Base-by-base conservation (phyloP, 2,888 invertebrate genomes). In the Drosophila leonis region DNA sequence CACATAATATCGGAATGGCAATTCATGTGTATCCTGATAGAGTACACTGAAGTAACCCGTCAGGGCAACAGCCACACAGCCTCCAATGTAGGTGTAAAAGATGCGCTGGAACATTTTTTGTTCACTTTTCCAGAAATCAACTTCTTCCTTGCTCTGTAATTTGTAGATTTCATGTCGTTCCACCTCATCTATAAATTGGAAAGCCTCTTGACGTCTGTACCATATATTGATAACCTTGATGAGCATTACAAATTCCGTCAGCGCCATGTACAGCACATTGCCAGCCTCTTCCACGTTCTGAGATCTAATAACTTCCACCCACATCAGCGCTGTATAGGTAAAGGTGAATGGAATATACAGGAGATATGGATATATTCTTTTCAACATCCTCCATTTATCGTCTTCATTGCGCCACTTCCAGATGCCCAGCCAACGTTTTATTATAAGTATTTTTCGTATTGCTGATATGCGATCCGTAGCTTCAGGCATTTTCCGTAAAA, bases 1-100 rank as follows among this genome's bases (percentile, higher is more conserved):
- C 59, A 91, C 82, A 72, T 91, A 92, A 35, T 80, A 88, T 13
- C 78, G 72, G 39, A 85, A 91, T 1, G 92, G 91, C 51, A 92
- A 46, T 7, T 83, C 83, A n/a, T 88, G 83, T 0, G 69, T 56
- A 4, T 64, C 60, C 60, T 73, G 82, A 2, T 84, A 35, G 0
- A 85, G 55, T 0, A 79, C 80, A 6, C 77, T 76, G 2, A 54
- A 2, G 33, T 51, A 87, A 0, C 79, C 81, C 0, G 64, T 39
- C 0, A 61, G 0, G 0, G 78, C 67, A 39, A 82, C 83, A 1
- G 29, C 20, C 0, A 73, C 7, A 52, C 74, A 66, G 0, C 74
- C 72, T 0, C 35, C 44, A 3, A 83, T 65, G 31, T 85, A 91
- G 2, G 62, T 15, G 29, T 74, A 72, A 5, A 63, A 76, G 4